Conservation (phyloP, 2,113 vertebrate species). For the Alligator sinensis region DNA sequence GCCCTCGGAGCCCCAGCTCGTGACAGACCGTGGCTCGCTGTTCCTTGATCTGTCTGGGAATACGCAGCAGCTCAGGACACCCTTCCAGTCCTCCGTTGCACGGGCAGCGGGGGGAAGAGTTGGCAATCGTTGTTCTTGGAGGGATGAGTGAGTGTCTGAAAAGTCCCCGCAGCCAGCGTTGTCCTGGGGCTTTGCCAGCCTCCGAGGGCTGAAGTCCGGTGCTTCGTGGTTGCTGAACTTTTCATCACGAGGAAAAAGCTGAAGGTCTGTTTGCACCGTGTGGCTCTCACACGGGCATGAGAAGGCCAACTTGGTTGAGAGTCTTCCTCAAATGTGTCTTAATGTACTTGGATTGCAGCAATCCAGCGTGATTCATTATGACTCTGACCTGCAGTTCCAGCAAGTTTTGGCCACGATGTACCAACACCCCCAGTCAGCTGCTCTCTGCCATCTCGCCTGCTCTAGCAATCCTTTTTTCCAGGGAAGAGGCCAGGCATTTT, state of each 20-base stretch:
- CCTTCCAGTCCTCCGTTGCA: not conserved
- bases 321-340: slow-evolving; percentile 13
- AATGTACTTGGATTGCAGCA: not conserved
- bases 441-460: not conserved
- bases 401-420: accelerated
- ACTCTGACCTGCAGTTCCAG: not conserved
- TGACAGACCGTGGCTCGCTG: accelerated
- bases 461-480: accelerated
- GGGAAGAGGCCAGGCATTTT: accelerated
- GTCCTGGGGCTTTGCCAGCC: slow-evolving; percentile 7
- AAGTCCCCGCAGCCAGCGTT: not conserved
- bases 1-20: not conserved
- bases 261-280: not conserved
- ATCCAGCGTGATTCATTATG: slow-evolving; percentile 26
- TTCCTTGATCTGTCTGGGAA: not conserved
- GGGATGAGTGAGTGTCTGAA: accelerated
- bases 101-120: not conserved
- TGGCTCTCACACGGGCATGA: not conserved
- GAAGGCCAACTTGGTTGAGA: slow-evolving; percentile 59
- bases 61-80: not conserved
- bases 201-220: slow-evolving; percentile 29
- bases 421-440: not conserved
- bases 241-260: not conserved
- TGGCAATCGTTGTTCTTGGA: accelerated
- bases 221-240: slow-evolving; percentile 33